phyloP scores from a whole-genome alignment of 2,113 vertebrate species.

The Bubo blakistoni region DNA sequence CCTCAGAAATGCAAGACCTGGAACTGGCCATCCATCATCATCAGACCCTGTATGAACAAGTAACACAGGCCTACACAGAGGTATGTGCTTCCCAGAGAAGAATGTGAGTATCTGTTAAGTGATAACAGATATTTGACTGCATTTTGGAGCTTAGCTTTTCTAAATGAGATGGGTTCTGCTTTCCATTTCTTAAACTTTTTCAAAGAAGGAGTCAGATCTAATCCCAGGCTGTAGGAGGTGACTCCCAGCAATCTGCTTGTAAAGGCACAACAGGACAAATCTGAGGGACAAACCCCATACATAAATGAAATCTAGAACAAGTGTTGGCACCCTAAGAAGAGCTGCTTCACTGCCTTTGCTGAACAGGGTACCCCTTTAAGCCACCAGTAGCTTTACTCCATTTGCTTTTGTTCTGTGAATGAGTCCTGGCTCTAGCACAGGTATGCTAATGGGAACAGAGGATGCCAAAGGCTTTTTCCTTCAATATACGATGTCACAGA shows the following conservation, averaged over 20 bases:
- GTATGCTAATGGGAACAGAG: not conserved
- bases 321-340: not conserved
- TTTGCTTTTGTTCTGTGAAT: not conserved
- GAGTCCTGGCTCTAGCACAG: not conserved
- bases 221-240: not conserved
- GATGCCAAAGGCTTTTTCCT: not conserved
- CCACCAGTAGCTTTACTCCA: not conserved
- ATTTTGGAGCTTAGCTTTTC: not conserved
- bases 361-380: not conserved
- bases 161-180: not conserved
- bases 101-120: not conserved
- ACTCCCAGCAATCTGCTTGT: not conserved
- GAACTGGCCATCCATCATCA: slow-evolving; percentile 96
- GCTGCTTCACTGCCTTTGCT: not conserved
- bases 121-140: not conserved
- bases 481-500: not conserved
- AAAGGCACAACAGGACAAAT: not conserved
- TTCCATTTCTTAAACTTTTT: not conserved
- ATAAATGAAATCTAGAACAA: not conserved
- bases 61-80: slow-evolving; percentile 97
- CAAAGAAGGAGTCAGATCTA: not conserved
- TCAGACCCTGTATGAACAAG: slow-evolving; percentile 95
- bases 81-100: slow-evolving; percentile 66
- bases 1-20: slow-evolving; percentile 94
- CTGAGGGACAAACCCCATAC: not conserved